Percentiles rank a stretch among this genome's conserved stretches.
phyloP scores from a whole-genome alignment of 2,113 vertebrate genomes.

The Oreotrochilus melanogaster region DNA sequence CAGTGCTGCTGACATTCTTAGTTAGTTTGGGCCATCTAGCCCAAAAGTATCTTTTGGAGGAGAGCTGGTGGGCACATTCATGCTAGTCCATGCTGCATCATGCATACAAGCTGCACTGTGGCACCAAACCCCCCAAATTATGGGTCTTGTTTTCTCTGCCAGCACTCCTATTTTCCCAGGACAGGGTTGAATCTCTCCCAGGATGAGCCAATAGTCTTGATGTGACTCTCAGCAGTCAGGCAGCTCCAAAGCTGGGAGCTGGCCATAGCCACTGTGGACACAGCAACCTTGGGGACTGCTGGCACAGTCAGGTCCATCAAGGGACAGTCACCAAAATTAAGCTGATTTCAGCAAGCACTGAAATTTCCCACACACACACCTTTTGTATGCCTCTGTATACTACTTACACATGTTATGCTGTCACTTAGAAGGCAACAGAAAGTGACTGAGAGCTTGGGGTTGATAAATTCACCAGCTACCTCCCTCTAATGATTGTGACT shows the following conservation, averaged over 20 bases:
- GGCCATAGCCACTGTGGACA: background rate
- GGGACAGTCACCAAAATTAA: background rate
- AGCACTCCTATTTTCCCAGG: background rate
- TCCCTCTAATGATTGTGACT: conserved; percentile 39
- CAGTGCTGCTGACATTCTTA: background rate
- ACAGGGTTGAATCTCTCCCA: background rate
- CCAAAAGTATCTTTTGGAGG: rapidly evolving
- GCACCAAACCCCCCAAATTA: rapidly evolving
- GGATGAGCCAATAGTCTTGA: background rate
- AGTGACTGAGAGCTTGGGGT: background rate
- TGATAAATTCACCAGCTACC: background rate
- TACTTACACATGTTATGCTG: background rate
- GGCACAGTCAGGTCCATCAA: rapidly evolving
- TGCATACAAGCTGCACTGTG: background rate
- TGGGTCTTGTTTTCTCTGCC: background rate
- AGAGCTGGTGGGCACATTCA: rapidly evolving
- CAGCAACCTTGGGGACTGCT: background rate
- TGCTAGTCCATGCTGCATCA: rapidly evolving
- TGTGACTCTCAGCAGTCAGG: background rate
- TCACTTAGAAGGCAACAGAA: background rate
- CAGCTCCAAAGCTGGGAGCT: background rate
- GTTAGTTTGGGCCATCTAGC: background rate
- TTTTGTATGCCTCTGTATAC: too few relatives aligned
- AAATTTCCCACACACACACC: rapidly evolving
- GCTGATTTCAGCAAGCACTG: background rate